Evolutionary conservation across 37 sponge, comb jelly and placozoan species (phyloP).

Genomic region (Beroe ovata): DNA sequence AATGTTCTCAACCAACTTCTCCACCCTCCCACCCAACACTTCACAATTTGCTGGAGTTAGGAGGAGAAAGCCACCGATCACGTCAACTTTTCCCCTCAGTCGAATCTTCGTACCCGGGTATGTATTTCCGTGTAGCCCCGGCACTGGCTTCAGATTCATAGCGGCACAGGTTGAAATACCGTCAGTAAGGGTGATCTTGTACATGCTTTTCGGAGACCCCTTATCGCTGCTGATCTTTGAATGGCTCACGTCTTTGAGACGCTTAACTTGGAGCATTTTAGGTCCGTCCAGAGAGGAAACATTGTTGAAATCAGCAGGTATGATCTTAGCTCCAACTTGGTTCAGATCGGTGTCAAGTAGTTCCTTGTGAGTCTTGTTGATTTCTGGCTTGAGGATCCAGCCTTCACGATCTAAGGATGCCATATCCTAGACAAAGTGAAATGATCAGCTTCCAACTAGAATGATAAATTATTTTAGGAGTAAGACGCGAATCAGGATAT

Average conservation of each 20-base stretch:
- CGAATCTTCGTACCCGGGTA: slow-evolving; percentile 51
- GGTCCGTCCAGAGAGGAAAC: not conserved
- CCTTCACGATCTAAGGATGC: not conserved
- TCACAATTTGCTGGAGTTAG: slow-evolving; percentile 43
- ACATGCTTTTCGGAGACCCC: slow-evolving; percentile 57
- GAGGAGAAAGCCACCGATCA: slow-evolving; percentile 27
- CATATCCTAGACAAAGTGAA: too few relatives aligned
- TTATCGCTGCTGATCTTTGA: slow-evolving; percentile 48
- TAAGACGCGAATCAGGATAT: too few relatives aligned
- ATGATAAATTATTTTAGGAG: too few relatives aligned
- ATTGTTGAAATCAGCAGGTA: slow-evolving; percentile 15
- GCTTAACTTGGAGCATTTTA: slow-evolving; percentile 20
- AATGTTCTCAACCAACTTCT: slow-evolving; percentile 60
- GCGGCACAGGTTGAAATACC: slow-evolving; percentile 17
- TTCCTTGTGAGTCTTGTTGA: slow-evolving; percentile 14
- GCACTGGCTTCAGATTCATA: slow-evolving; percentile 47
- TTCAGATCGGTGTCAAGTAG: slow-evolving; percentile 33
- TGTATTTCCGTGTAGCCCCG: not conserved
- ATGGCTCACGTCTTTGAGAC: slow-evolving; percentile 49
- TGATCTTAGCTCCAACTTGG: slow-evolving; percentile 25
- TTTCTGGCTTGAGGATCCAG: slow-evolving; percentile 17
- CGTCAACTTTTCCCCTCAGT: not conserved
- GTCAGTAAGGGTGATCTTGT: not conserved
- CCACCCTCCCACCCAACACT: slow-evolving; percentile 50
- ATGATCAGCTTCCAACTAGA: not conserved